These are phyloP conservation scores for Monomorium pharaonis DNA, from an alignment of 1,140 invertebrate genomes.

Conservation along the genomic window DNA sequence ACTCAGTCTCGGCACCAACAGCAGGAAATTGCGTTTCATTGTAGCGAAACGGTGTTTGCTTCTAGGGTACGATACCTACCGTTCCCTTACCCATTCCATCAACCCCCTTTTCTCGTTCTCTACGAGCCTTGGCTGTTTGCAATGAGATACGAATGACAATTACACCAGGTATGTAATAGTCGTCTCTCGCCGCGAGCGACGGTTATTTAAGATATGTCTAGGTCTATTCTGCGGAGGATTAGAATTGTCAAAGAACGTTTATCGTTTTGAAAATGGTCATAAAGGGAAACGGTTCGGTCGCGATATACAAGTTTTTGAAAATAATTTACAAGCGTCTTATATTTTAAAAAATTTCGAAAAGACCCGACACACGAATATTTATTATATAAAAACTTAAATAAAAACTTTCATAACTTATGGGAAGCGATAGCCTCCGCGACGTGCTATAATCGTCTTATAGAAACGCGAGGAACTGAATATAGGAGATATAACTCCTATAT, in stretches of 20 bases:
- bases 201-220: conserved; percentile 68
- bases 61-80: conserved; percentile 76
- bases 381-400: conserved; percentile 14
- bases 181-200: conserved; percentile 50
- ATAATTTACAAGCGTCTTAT: background rate
- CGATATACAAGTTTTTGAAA: background rate
- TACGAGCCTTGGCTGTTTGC: conserved; percentile 60
- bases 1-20: conserved; percentile 73
- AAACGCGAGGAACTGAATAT: background rate
- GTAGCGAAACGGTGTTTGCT: conserved; percentile 80
- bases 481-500: conserved; percentile 28
- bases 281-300: background rate
- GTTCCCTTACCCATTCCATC: conserved; percentile 17
- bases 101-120: conserved; percentile 23
- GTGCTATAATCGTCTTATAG: conserved; percentile 50
- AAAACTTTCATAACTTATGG: background rate
- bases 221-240: background rate
- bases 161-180: conserved; percentile 72
- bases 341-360: background rate
- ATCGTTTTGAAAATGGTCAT: background rate
- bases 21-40: conserved; percentile 82
- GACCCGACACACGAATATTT: background rate
- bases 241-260: conserved; percentile 19
- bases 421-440: background rate
- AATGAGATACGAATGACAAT: conserved; percentile 78